Evolutionary conservation across 2,888 invertebrate genomes (phyloP).

Genomic region (Pterostichus niger): DNA sequence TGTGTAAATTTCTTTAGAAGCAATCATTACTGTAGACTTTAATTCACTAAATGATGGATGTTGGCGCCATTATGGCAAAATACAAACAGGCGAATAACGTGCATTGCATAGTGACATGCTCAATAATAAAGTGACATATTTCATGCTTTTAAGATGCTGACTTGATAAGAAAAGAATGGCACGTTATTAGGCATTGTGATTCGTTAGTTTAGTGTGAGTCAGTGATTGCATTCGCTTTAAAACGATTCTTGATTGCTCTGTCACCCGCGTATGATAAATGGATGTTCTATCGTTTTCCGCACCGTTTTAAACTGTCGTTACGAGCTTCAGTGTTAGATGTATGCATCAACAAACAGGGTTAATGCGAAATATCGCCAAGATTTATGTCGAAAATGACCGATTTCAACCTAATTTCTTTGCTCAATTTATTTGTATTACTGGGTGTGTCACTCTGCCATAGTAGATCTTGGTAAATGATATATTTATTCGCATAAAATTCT

Average conservation of each 20-base stretch:
- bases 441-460: no score
- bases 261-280: conserved; percentile 54
- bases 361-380: background rate
- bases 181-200: conserved; percentile 36
- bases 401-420: no score
- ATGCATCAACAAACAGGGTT: conserved; percentile 16
- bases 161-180: conserved; percentile 23
- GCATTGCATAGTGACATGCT: no score
- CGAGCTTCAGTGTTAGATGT: background rate
- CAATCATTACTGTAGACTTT: no score
- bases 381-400: conserved; percentile 11
- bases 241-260: conserved; percentile 59
- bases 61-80: no score
- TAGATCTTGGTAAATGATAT: no score
- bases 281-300: conserved; percentile 26
- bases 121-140: background rate
- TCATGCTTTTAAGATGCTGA: background rate
- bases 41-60: no score
- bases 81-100: no score
- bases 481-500: no score
- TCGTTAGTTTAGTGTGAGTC: conserved; percentile 30
- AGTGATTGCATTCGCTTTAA: conserved; percentile 29
- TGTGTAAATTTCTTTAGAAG: no score
- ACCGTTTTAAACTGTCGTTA: conserved; percentile 19
- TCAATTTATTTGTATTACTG: no score